Percentiles rank a stretch among this genome's conserved stretches.
Evolutionary conservation across 2,113 vertebrate species (phyloP).

Genomic region (Halcyon malimbica): DNA sequence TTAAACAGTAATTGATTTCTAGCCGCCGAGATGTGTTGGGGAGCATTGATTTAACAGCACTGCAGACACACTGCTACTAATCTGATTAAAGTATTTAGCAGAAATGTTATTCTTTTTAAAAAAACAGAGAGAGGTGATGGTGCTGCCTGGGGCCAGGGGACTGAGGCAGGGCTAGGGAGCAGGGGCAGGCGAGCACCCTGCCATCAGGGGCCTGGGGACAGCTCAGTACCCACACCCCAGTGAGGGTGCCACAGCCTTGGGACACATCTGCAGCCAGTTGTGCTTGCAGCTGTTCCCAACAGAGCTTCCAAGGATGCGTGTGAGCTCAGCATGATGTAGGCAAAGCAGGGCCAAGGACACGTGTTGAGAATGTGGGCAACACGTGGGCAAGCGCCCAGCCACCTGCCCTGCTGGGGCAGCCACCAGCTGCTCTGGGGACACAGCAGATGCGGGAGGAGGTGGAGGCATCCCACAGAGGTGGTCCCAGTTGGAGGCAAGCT

Average conservation of each 20-base stretch:
- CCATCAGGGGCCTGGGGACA: fast-evolving
- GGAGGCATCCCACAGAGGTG: neutral
- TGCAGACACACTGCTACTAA: slow-evolving; percentile 77
- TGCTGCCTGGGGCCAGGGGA: slow-evolving; percentile 32
- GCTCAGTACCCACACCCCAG: fast-evolving
- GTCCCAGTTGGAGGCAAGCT: fast-evolving
- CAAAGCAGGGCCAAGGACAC: neutral
- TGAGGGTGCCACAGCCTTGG: fast-evolving
- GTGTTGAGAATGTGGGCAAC: fast-evolving
- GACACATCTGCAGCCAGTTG: neutral
- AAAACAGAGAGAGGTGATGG: slow-evolving; percentile 43
- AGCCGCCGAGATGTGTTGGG: slow-evolving; percentile 76
- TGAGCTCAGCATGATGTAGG: fast-evolving
- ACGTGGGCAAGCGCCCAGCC: fast-evolving
- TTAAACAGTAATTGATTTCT: slow-evolving; percentile 87
- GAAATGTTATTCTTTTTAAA: slow-evolving; percentile 79
- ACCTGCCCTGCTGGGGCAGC: neutral
- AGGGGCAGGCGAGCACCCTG: neutral
- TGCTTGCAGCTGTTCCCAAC: fast-evolving
- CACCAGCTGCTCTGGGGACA: neutral
- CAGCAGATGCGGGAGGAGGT: neutral
- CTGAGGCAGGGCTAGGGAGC: neutral
- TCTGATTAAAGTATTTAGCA: slow-evolving; percentile 75
- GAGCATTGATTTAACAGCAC: slow-evolving; percentile 81
- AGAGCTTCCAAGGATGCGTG: fast-evolving